Evolutionary conservation across 2,797 vertebrate genomes (phyloP).

Genomic region (Hafferia zeledoni): DNA sequence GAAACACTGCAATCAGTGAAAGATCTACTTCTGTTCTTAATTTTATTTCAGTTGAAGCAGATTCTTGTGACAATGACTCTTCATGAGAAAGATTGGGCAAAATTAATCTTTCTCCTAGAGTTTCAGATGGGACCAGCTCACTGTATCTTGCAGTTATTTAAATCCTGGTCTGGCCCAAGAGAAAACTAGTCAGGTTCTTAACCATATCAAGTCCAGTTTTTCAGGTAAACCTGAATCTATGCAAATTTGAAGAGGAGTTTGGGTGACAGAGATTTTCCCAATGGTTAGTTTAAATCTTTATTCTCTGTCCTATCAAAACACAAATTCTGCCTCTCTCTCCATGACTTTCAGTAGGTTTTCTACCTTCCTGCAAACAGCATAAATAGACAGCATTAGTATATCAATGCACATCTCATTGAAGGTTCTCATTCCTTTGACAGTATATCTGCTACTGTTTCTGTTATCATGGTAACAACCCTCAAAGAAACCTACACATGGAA

Average conservation of each 20-base stretch:
- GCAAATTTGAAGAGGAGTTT: background rate
- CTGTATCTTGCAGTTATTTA: background rate
- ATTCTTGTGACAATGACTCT: background rate
- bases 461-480: background rate
- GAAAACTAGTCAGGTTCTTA: background rate
- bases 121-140: background rate
- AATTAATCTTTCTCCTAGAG: background rate
- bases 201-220: background rate
- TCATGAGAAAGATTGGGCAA: rapidly evolving
- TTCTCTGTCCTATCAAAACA: background rate
- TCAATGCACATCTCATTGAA: background rate
- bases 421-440: background rate
- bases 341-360: background rate
- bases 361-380: background rate
- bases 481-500: background rate
- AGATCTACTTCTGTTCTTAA: background rate
- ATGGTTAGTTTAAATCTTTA: background rate
- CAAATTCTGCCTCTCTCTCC: background rate
- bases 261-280: background rate
- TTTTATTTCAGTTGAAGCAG: background rate
- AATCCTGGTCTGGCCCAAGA: background rate
- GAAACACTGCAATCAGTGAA: background rate
- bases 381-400: background rate
- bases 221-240: background rate
- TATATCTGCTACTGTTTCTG: background rate